Evolutionary conservation across 2,113 vertebrate species (phyloP).

Genomic region (Ctenomys sociabilis): DNA sequence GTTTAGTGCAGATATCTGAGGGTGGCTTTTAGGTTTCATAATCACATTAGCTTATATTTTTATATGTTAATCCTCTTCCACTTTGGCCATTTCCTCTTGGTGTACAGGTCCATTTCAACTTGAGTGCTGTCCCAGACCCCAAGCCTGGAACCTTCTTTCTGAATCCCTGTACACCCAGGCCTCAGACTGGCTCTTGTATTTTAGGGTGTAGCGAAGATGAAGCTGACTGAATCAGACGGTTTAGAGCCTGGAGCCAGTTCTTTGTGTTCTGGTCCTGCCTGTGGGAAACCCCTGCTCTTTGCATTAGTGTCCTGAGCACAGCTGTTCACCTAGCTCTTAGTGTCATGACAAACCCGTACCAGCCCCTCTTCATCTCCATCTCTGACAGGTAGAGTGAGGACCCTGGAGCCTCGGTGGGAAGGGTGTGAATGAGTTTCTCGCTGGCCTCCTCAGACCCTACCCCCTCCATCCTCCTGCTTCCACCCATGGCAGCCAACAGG

Average conservation of each 20-base stretch:
- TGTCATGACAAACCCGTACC: not conserved
- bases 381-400: not conserved
- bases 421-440: slow-evolving; percentile 69
- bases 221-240: not conserved
- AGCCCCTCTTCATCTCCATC: not conserved
- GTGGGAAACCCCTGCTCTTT: not conserved
- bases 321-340: not conserved
- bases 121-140: not conserved
- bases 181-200: not conserved
- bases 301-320: not conserved
- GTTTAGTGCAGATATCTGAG: slow-evolving; percentile 43
- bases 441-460: not conserved
- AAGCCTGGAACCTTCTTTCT: slow-evolving; percentile 36
- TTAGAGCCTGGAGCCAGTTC: too few species aligned
- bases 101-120: not conserved
- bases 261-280: not conserved
- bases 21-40: slow-evolving; percentile 59
- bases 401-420: not conserved
- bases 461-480: not conserved
- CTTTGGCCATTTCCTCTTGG: not conserved
- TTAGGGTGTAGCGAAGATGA: not conserved
- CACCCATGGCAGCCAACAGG: not conserved
- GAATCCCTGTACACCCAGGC: not conserved
- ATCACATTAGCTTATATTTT: slow-evolving; percentile 56
- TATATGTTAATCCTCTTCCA: slow-evolving; percentile 60